A percentile compares a stretch with the other conserved stretches of the same genome.
These are phyloP conservation scores for Drosophila barbarae DNA, from an alignment of 2,888 invertebrate genomes.

Conservation along the genomic window DNA sequence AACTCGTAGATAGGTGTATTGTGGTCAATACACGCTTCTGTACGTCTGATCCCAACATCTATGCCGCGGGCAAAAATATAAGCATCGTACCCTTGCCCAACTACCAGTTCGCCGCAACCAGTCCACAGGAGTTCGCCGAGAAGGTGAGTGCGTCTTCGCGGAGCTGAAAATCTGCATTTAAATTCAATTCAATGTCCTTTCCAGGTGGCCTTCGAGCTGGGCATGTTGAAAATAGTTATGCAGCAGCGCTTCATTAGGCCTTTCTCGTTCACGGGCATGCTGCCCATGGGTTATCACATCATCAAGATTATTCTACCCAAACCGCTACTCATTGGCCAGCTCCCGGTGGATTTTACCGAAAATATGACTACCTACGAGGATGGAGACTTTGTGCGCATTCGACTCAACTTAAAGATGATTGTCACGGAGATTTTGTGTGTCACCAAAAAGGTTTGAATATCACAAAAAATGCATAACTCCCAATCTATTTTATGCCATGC, in stretches of 20 bases:
- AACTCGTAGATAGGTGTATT: slow-evolving; percentile 34
- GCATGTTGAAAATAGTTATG: slow-evolving; percentile 1
- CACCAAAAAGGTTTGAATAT: slow-evolving; percentile 53
- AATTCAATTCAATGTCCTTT: background rate
- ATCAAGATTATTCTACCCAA: slow-evolving; percentile 63
- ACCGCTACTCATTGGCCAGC: slow-evolving; percentile 55
- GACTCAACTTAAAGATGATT: slow-evolving; percentile 53
- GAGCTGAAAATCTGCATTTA: too few relatives aligned
- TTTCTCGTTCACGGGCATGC: slow-evolving; percentile 47
- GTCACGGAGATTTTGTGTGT: slow-evolving; percentile 71
- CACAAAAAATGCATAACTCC: rapidly evolving
- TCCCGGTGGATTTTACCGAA: slow-evolving; percentile 49
- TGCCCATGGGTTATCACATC: slow-evolving; percentile 58
- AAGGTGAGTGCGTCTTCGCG: slow-evolving; percentile 52
- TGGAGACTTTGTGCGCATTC: slow-evolving; percentile 69
- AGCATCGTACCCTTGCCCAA: slow-evolving; percentile 36
- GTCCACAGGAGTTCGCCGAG: slow-evolving; percentile 61
- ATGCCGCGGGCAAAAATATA: slow-evolving; percentile 63
- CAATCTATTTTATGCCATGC: too few relatives aligned
- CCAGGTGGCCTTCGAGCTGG: slow-evolving; percentile 55
- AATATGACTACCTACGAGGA: slow-evolving; percentile 56
- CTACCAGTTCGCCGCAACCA: slow-evolving; percentile 57
- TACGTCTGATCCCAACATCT: slow-evolving; percentile 63
- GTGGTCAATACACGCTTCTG: slow-evolving; percentile 55
- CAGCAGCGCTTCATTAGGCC: slow-evolving; percentile 33